These are phyloP conservation scores for Nymphalis c-album DNA, from an alignment of 2,888 invertebrate species.

Conservation along the genomic window DNA sequence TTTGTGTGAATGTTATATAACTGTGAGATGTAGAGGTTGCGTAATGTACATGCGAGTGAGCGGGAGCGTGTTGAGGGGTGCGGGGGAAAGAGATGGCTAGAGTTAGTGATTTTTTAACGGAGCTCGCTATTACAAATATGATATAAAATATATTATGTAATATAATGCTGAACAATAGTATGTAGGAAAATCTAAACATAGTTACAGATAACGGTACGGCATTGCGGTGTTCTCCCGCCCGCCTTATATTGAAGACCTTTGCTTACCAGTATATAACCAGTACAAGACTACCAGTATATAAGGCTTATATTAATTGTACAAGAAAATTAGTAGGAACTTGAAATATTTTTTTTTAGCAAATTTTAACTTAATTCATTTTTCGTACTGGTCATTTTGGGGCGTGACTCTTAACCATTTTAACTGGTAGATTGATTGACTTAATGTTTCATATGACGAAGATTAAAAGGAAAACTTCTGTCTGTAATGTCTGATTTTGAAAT, in stretches of 20 bases:
- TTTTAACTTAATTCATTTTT: background rate
- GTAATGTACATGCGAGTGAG: conserved; percentile 46
- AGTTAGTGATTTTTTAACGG: conserved; percentile 45
- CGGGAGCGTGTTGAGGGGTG: conserved; percentile 39
- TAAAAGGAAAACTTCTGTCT: too few relatives aligned
- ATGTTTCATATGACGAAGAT: too few relatives aligned
- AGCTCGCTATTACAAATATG: conserved; percentile 1
- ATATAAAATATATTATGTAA: background rate
- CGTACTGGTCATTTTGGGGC: background rate
- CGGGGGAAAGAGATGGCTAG: conserved; percentile 43
- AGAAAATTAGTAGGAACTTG: too few relatives aligned
- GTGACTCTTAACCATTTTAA: background rate
- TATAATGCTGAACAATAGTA: conserved; percentile 10
- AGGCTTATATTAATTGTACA: background rate
- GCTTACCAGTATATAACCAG: background rate
- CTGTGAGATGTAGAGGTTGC: conserved; percentile 36
- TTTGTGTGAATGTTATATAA: conserved; percentile 40
- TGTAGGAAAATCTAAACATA: background rate
- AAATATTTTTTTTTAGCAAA: background rate
- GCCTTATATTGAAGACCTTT: background rate
- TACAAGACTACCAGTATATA: background rate
- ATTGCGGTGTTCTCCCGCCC: conserved; percentile 20
- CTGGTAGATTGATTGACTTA: background rate
- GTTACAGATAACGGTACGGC: conserved; percentile 1
- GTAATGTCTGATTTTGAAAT: too few relatives aligned